Evolutionary conservation across 2,113 vertebrate species (phyloP).

Genomic region (Semnopithecus entellus): DNA sequence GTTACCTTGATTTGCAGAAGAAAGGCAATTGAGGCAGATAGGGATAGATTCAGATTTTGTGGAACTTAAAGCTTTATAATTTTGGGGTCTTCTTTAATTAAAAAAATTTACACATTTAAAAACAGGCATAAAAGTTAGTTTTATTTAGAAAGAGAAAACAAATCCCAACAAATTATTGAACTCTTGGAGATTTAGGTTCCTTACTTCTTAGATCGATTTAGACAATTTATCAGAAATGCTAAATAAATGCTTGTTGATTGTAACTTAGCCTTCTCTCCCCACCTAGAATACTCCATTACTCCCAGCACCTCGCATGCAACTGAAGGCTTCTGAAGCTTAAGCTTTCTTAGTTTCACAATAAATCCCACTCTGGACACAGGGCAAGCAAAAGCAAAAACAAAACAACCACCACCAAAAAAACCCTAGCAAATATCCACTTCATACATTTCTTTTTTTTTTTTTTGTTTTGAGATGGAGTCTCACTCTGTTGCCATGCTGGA

Average conservation of each 20-base stretch:
- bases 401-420: too few species aligned
- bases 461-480: too few species aligned
- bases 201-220: slow-evolving; percentile 40
- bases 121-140: neutral
- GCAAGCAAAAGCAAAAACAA: neutral
- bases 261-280: neutral
- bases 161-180: neutral
- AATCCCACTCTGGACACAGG: slow-evolving; percentile 7
- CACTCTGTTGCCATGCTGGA: too few species aligned
- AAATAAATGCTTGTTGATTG: neutral
- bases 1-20: neutral
- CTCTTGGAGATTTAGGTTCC: neutral
- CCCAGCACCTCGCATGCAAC: neutral
- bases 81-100: neutral
- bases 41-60: neutral
- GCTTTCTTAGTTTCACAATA: neutral
- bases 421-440: neutral
- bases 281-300: neutral
- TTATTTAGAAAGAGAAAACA: slow-evolving; percentile 52
- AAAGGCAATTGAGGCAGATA: neutral
- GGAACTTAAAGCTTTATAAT: neutral
- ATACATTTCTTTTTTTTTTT: too few species aligned
- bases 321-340: neutral
- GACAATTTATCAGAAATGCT: neutral
- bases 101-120: slow-evolving; percentile 39